phyloP scores from a whole-genome alignment of 2,888 invertebrate species.

The Chironomus tentans region DNA sequence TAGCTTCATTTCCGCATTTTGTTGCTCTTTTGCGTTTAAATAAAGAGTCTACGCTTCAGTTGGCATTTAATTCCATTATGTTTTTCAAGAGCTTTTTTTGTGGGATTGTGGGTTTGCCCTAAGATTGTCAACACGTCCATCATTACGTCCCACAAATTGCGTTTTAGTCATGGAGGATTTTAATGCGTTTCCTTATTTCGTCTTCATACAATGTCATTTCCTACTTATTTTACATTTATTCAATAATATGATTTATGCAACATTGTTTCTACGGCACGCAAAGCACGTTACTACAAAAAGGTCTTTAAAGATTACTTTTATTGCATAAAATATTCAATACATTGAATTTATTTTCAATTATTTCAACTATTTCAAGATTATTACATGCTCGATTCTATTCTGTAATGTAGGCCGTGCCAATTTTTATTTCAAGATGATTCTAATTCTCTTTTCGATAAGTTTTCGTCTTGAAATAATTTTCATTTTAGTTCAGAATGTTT shows the following conservation, averaged over 20 bases:
- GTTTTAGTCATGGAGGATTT: not conserved
- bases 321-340: not conserved
- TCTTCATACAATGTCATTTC: no score
- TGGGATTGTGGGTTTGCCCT: no score
- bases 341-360: slow-evolving; percentile 9
- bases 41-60: not conserved
- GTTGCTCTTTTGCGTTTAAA: not conserved
- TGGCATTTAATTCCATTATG: not conserved
- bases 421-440: slow-evolving; percentile 10
- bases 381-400: not conserved
- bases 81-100: no score
- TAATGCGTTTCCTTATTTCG: no score
- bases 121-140: no score
- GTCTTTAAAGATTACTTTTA: not conserved
- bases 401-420: no score
- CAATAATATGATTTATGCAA: slow-evolving; percentile 10
- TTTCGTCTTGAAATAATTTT: not conserved
- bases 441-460: not conserved
- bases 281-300: no score
- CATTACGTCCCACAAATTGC: not conserved
- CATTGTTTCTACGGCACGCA: not conserved
- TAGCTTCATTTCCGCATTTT: slow-evolving; percentile 9
- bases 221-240: not conserved
- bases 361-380: slow-evolving; percentile 3
- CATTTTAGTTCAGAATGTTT: not conserved